Base-by-base conservation (phyloP, 2,797 vertebrate species). In the Microctenopoma stevenorrisi region DNA sequence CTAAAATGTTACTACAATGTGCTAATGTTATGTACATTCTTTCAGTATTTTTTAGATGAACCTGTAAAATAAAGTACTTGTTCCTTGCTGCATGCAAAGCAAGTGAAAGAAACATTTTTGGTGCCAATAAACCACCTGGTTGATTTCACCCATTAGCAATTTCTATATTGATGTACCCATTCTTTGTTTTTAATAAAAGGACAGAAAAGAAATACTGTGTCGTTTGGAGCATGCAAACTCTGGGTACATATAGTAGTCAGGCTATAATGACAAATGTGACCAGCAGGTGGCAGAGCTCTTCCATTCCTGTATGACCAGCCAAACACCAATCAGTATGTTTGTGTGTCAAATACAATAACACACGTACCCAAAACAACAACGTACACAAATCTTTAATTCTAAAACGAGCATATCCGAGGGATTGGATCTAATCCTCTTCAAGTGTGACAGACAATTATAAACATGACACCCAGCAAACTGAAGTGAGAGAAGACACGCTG, bases 381-480 rank as follows among this genome's bases (percentile, higher is more conserved):
- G 38, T 22, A 63, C 52, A 67, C 44, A 52, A 64, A 81, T 68
- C 35, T 73, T 61, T 53, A 70, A 58, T 75, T 80, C 63, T 48
- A 67, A 81, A 79, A 62, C 7, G 40, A 72, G 62, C 57, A 64
- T 46, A 54, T 61, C 69, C 57, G 46, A 60, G 28, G 64, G 77
- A 86, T 88, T 82, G 78, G 43, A 78, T 72, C 9, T 65, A 74
- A 89, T 85, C 86, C 78, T 37, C 69, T 86, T 78, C 58, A 74
- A 86, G 83, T 85, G 82, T 83, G 86, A 71, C 71, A 83, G 43
- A 81, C 68, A 76, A 76, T 80, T 81, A 81, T 47, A 84, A 79
- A 80, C 59, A 74, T 52, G 76, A 82, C 64, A 65, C 51, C 74
- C 63, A 55, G 13, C 28, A 43, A 81, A 79, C 65, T 78, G 52